Conservation (phyloP, 2,113 vertebrate genomes). For the Carollia perspicillata region DNA sequence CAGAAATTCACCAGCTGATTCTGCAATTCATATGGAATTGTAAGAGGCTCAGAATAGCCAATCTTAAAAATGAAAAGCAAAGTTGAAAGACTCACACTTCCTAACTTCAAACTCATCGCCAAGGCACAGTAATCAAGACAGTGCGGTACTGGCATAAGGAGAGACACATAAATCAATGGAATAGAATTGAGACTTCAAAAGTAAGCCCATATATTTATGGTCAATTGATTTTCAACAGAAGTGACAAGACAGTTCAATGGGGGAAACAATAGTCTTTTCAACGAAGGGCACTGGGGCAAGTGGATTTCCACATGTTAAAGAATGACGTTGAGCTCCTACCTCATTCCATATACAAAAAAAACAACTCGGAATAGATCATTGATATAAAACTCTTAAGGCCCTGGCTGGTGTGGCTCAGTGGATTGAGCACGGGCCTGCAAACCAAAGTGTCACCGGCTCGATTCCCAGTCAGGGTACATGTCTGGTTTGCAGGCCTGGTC, state of each 20-base stretch:
- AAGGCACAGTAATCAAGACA: background rate
- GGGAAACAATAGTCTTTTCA: too few relatives aligned
- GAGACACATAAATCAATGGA: background rate
- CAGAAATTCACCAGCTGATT: background rate
- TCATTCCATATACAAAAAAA: too few relatives aligned
- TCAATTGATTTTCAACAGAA: too few relatives aligned
- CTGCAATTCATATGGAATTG: background rate
- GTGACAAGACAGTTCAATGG: too few relatives aligned
- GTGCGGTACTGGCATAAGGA: background rate
- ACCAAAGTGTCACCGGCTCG: too few relatives aligned
- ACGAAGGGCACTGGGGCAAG: too few relatives aligned
- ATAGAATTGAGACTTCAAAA: background rate
- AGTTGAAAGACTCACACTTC: background rate
- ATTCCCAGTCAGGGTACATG: too few relatives aligned
- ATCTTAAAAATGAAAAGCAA: slow-evolving; percentile 7
- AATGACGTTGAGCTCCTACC: too few relatives aligned
- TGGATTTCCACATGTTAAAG: too few relatives aligned
- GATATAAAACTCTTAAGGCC: background rate
- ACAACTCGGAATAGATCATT: background rate
- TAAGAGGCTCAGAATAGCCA: background rate
- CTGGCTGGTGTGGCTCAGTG: too few relatives aligned
- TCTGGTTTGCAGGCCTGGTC: too few relatives aligned
- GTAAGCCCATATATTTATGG: background rate
- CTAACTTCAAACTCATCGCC: background rate
- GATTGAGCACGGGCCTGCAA: too few relatives aligned